phyloP scores from a whole-genome alignment of 2,888 invertebrate genomes.

The Hirudinaria manillensis region DNA sequence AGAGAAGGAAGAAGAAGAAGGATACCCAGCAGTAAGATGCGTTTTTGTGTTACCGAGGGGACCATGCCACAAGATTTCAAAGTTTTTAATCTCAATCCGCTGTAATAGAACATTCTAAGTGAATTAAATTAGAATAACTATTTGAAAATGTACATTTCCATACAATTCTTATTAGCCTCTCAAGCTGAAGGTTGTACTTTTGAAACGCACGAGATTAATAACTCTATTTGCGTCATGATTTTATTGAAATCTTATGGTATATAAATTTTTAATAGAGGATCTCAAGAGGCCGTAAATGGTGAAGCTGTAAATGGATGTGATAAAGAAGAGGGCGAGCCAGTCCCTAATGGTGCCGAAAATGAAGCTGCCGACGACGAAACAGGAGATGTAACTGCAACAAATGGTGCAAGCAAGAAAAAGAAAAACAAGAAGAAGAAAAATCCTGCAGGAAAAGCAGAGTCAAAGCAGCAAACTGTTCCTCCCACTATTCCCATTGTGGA shows the following conservation, averaged over 20 bases:
- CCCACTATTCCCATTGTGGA: conserved; percentile 81
- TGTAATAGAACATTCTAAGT: too few species aligned
- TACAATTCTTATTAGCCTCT: too few species aligned
- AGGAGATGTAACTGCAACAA: conserved; percentile 32
- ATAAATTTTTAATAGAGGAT: conserved; percentile 22
- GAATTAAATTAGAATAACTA: too few species aligned
- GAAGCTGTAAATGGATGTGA: conserved; percentile 49
- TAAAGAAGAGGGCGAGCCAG: conserved; percentile 59
- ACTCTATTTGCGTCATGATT: too few species aligned
- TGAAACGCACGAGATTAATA: too few species aligned
- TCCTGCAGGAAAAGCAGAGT: conserved; percentile 16
- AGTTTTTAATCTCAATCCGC: too few species aligned
- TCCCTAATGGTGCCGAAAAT: conserved; percentile 21
- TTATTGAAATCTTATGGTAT: conserved; percentile 19
- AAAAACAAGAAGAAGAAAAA: conserved; percentile 35
- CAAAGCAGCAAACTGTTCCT: conserved; percentile 55
- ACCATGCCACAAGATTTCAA: conserved; percentile 2
- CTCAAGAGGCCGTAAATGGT: conserved; percentile 46
- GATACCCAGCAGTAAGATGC: neutral
- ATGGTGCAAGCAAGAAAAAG: conserved; percentile 38
- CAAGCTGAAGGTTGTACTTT: too few species aligned
- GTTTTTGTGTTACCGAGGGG: too few species aligned
- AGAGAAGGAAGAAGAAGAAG: conserved; percentile 30
- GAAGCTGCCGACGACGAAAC: conserved; percentile 32
- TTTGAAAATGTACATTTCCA: too few species aligned